phyloP scores from a whole-genome alignment of 1,140 invertebrate species.

The Phthorimaea operculella region DNA sequence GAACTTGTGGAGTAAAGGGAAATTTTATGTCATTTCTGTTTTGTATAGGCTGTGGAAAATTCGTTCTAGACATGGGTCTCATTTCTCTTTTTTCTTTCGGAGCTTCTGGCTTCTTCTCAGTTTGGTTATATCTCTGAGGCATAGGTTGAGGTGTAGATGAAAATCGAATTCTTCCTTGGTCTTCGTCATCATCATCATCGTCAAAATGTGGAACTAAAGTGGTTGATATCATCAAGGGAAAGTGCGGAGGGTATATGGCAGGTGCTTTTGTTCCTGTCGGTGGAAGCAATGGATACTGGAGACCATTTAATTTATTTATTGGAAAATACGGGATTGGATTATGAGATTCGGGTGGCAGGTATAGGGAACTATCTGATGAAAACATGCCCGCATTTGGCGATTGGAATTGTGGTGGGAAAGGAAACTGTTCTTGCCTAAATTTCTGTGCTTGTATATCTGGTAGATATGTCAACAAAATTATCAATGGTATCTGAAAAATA shows the following conservation, averaged over 20 bases:
- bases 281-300: slow-evolving; percentile 43
- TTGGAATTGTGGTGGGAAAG: slow-evolving; percentile 48
- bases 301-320: slow-evolving; percentile 41
- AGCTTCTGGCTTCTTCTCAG: slow-evolving; percentile 21
- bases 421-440: slow-evolving; percentile 30
- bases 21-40: slow-evolving; percentile 42
- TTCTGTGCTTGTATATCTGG: slow-evolving; percentile 22
- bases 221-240: slow-evolving; percentile 39
- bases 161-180: slow-evolving; percentile 20
- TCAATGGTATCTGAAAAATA: slow-evolving; percentile 46
- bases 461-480: slow-evolving; percentile 28
- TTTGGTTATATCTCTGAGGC: slow-evolving; percentile 20
- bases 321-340: slow-evolving; percentile 48
- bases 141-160: slow-evolving; percentile 14
- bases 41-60: slow-evolving; percentile 29
- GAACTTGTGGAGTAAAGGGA: slow-evolving; percentile 17
- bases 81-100: slow-evolving; percentile 31
- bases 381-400: slow-evolving; percentile 28
- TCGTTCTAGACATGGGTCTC: slow-evolving; percentile 25
- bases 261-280: slow-evolving; percentile 40
- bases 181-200: slow-evolving; percentile 28
- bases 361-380: slow-evolving; percentile 45
- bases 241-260: slow-evolving; percentile 36
- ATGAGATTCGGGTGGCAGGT: slow-evolving; percentile 48
- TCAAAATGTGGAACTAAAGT: slow-evolving; percentile 26